Percentiles rank a stretch among this genome's conserved stretches.
Evolutionary conservation across 2,113 vertebrate genomes (phyloP).

Genomic region (Myrmophylax atrothorax): DNA sequence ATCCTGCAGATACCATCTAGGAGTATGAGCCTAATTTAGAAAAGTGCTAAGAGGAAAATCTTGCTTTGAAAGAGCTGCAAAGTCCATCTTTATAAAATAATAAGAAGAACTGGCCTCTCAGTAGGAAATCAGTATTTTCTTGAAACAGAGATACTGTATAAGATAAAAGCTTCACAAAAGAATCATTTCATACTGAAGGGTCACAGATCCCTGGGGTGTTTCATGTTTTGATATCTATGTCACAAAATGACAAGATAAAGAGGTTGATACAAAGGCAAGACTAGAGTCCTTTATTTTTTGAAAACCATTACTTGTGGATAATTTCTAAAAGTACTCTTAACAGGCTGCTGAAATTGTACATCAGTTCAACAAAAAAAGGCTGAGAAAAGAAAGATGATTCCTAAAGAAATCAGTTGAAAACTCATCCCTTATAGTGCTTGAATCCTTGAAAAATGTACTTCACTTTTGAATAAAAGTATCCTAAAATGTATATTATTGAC

Average conservation of each 20-base stretch:
- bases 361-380: background rate
- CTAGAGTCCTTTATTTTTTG: background rate
- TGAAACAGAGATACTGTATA: background rate
- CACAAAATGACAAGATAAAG: slow-evolving; percentile 20
- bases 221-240: background rate
- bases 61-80: background rate
- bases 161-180: background rate
- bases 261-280: slow-evolving; percentile 6
- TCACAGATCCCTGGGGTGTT: background rate
- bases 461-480: background rate
- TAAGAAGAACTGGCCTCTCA: background rate
- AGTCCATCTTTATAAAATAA: background rate
- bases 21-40: background rate
- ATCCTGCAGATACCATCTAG: background rate
- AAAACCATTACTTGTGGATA: background rate
- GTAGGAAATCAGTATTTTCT: slow-evolving; percentile 11
- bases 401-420: background rate
- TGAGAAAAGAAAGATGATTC: background rate
- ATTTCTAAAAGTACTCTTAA: slow-evolving; percentile 33
- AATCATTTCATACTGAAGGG: background rate
- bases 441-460: background rate
- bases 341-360: background rate
- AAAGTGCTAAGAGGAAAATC: background rate
- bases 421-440: background rate
- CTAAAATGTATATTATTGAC: background rate